Conservation (phyloP, 2,113 vertebrate genomes). For the Lophochroa leadbeateri region DNA sequence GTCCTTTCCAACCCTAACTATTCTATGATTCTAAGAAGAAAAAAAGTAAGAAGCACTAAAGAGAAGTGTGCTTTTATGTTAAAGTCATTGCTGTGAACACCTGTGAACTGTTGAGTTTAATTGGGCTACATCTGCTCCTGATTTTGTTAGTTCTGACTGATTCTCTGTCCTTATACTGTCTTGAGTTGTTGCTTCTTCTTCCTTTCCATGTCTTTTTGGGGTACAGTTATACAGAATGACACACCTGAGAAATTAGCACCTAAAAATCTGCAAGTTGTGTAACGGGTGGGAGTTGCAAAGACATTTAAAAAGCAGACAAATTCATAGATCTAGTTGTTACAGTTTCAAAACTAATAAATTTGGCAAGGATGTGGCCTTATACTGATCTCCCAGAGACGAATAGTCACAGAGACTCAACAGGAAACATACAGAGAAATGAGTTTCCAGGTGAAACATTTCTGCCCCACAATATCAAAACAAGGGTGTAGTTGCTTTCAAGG, state of each 20-base stretch:
- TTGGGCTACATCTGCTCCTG: constrained; percentile 19
- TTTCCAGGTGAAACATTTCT: neutral
- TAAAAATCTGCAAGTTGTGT: neutral
- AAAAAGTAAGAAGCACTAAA: neutral
- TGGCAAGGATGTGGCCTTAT: neutral
- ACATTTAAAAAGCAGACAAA: neutral
- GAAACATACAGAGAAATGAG: neutral
- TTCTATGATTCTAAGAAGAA: neutral
- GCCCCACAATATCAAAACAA: neutral
- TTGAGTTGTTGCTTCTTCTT: neutral
- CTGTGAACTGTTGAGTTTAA: constrained; percentile 41
- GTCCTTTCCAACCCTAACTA: no score
- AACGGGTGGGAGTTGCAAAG: neutral
- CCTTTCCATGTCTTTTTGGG: neutral
- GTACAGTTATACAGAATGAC: neutral
- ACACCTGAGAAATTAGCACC: neutral
- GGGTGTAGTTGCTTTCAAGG: neutral
- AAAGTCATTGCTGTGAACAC: constrained; percentile 11
- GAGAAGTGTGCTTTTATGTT: neutral
- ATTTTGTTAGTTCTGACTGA: constrained; percentile 8
- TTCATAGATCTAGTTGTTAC: neutral
- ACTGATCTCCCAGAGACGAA: neutral
- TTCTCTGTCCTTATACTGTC: neutral
- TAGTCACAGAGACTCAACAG: neutral
- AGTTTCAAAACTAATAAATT: neutral